Percentiles rank a stretch among this genome's conserved stretches.
Evolutionary conservation across 2,797 vertebrate genomes (phyloP).

Genomic region (Enteromius radiatus): DNA sequence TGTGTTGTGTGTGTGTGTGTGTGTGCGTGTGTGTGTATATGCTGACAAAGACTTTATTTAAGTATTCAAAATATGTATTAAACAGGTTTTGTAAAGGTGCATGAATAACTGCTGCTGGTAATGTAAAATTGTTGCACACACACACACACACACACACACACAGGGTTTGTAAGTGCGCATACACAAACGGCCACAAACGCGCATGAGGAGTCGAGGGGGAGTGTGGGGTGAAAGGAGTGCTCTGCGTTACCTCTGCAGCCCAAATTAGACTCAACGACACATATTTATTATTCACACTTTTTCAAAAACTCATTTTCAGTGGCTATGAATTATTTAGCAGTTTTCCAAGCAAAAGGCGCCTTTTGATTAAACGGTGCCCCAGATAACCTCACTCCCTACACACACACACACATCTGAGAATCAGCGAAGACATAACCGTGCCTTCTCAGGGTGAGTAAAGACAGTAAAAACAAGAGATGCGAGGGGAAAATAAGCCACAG

Average conservation of each 20-base stretch:
- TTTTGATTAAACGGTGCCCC: slow-evolving; percentile 76
- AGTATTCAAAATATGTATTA: slow-evolving; percentile 26
- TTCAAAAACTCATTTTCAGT: slow-evolving; percentile 72
- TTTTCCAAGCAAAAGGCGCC: slow-evolving; percentile 73
- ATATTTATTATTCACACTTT: slow-evolving; percentile 76
- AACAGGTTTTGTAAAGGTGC: slow-evolving; percentile 19
- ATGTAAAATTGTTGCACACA: slow-evolving; percentile 2
- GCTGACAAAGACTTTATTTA: slow-evolving; percentile 14
- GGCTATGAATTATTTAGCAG: slow-evolving; percentile 77
- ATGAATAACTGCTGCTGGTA: slow-evolving; percentile 11
- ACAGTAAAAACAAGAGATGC: slow-evolving; percentile 56
- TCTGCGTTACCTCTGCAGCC: slow-evolving; percentile 32
- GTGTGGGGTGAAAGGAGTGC: neutral
- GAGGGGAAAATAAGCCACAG: neutral
- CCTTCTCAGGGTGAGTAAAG: slow-evolving; percentile 41
- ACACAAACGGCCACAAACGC: neutral
- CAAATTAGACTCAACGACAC: slow-evolving; percentile 65
- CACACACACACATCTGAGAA: slow-evolving; percentile 5
- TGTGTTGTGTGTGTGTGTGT: neutral
- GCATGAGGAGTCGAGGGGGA: neutral
- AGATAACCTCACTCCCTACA: slow-evolving; percentile 67
- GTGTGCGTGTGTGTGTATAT: neutral
- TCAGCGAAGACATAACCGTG: neutral
- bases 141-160: neutral
- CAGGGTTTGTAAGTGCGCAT: neutral